phyloP scores from a whole-genome alignment of 2,888 invertebrate species.

The Anarsia innoxiella region DNA sequence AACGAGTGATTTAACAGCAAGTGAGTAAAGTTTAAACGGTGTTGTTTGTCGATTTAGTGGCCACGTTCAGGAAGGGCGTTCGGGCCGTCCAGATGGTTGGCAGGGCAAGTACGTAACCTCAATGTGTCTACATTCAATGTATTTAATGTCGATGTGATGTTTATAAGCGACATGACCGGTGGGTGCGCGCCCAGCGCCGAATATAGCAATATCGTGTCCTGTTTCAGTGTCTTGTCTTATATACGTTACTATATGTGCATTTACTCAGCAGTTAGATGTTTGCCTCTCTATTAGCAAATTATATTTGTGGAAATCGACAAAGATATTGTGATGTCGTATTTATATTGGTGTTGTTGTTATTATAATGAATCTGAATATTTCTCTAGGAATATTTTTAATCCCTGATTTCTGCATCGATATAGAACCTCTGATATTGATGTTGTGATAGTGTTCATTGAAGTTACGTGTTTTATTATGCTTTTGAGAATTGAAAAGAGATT shows the following conservation, averaged over 20 bases:
- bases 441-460: constrained; percentile 59
- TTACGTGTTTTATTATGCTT: constrained; percentile 53
- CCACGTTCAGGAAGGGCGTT: constrained; percentile 99
- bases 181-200: constrained; percentile 33
- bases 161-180: constrained; percentile 37
- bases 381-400: constrained; percentile 61
- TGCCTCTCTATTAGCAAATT: constrained; percentile 68
- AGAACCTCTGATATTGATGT: constrained; percentile 70
- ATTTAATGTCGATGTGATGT: constrained; percentile 65
- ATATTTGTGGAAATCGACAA: constrained; percentile 53
- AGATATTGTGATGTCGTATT: constrained; percentile 63
- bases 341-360: constrained; percentile 70
- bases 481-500: constrained; percentile 36
- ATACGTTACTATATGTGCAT: constrained; percentile 70
- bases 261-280: constrained; percentile 69
- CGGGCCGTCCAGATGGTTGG: constrained; percentile 99
- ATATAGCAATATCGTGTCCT: constrained; percentile 67
- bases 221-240: constrained; percentile 60
- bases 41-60: constrained; percentile 86
- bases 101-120: constrained; percentile 96
- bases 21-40: constrained; percentile 49
- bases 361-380: constrained; percentile 41
- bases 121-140: constrained; percentile 56
- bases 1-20: constrained; percentile 32
- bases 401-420: constrained; percentile 67